Evolutionary conservation across 2,888 invertebrate genomes (phyloP).

Genomic region (Hydrotaea diabolus): DNA sequence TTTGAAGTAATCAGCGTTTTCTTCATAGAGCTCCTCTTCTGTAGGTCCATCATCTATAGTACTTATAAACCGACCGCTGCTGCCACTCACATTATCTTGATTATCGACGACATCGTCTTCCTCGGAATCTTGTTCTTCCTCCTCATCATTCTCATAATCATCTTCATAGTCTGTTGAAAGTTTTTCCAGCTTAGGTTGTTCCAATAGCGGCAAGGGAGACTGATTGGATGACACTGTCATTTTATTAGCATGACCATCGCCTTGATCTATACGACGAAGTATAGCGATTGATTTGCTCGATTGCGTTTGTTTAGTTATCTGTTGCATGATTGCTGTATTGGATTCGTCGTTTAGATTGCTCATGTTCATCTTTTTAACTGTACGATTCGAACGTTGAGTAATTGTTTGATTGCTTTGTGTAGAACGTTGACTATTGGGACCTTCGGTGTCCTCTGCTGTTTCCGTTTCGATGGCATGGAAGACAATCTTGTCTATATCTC

Average conservation of each 20-base stretch:
- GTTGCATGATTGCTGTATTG: constrained; percentile 25
- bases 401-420: constrained; percentile 45
- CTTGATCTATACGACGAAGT: constrained; percentile 67
- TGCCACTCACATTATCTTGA: constrained; percentile 67
- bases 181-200: constrained; percentile 37
- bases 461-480: constrained; percentile 45
- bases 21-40: constrained; percentile 31
- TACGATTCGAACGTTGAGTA: constrained; percentile 45
- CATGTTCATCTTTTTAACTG: constrained; percentile 33
- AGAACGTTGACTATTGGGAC: constrained; percentile 52
- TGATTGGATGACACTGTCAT: constrained; percentile 18
- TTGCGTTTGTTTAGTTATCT: constrained; percentile 31
- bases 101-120: constrained; percentile 53
- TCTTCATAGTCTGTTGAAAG: constrained; percentile 64
- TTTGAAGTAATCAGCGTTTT: constrained; percentile 22
- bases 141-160: constrained; percentile 61
- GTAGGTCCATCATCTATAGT: constrained; percentile 42
- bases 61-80: constrained; percentile 49
- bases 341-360: constrained; percentile 20
- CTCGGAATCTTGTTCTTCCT: constrained; percentile 38
- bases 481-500: constrained; percentile 37
- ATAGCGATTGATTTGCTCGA: constrained; percentile 22
- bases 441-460: constrained; percentile 45
- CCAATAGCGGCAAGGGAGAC: constrained; percentile 32
- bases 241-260: constrained; percentile 67